These are phyloP conservation scores for Solenodon paradoxus DNA, from an alignment of 2,113 vertebrate species.

Conservation along the genomic window DNA sequence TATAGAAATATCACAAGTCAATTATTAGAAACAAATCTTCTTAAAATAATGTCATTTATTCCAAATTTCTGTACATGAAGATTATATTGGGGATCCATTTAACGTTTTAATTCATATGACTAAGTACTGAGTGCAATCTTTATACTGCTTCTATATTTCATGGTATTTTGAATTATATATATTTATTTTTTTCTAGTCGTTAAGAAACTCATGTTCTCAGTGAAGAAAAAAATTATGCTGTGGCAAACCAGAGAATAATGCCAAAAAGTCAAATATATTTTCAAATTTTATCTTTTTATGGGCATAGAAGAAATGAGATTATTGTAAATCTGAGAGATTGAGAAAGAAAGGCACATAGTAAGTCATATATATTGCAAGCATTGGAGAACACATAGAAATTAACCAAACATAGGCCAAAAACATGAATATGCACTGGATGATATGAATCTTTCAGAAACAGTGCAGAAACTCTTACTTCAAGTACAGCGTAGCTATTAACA, in stretches of 20 bases:
- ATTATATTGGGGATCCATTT: neutral
- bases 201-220: neutral
- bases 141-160: neutral
- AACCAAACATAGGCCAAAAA: neutral
- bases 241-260: neutral
- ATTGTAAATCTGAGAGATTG: neutral
- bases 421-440: neutral
- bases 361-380: neutral
- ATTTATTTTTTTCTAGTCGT: neutral
- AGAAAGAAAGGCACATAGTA: neutral
- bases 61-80: neutral
- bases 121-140: neutral
- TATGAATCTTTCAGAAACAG: neutral
- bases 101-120: neutral
- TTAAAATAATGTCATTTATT: neutral
- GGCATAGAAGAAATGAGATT: neutral
- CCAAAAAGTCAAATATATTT: slow-evolving; percentile 1
- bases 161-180: neutral
- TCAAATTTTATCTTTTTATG: neutral
- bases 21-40: neutral
- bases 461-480: neutral
- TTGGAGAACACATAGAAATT: neutral
- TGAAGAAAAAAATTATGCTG: neutral
- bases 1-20: neutral
- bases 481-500: neutral